These are phyloP conservation scores for Brachypalpus laphriformis DNA, from an alignment of 2,888 invertebrate genomes.

Conservation along the genomic window DNA sequence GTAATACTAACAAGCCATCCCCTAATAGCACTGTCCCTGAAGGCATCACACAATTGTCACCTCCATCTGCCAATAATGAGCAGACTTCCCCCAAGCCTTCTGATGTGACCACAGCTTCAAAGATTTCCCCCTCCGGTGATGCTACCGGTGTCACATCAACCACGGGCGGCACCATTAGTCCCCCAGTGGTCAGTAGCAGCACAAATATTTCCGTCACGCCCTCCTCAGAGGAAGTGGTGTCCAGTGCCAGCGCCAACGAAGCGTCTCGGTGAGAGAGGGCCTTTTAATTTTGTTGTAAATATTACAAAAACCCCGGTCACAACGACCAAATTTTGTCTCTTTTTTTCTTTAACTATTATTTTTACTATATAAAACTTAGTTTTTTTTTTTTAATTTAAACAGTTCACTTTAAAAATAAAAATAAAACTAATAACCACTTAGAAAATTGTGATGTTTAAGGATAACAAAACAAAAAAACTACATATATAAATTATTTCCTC, in stretches of 20 bases:
- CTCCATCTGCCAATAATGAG: constrained; percentile 74
- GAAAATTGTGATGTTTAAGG: constrained; percentile 63
- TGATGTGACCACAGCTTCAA: constrained; percentile 52
- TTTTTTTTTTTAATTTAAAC: constrained; percentile 47
- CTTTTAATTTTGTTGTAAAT: constrained; percentile 53
- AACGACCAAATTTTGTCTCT: background rate
- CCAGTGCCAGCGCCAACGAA: constrained; percentile 78
- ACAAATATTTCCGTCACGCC: constrained; percentile 77
- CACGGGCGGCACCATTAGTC: constrained; percentile 80
- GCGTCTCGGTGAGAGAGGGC: constrained; percentile 54
- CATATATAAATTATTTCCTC: constrained; percentile 31
- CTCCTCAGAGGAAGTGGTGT: constrained; percentile 78
- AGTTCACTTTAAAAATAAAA: constrained; percentile 15
- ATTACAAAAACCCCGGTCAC: constrained; percentile 9
- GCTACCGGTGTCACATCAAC: constrained; percentile 80
- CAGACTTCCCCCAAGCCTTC: constrained; percentile 68
- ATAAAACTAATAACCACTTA: constrained; percentile 36
- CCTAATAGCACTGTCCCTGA: constrained; percentile 65
- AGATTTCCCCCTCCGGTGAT: constrained; percentile 71
- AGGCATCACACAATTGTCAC: constrained; percentile 58
- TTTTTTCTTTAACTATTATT: constrained; percentile 22
- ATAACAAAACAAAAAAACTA: constrained; percentile 22
- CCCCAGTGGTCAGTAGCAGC: constrained; percentile 82
- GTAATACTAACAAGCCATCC: constrained; percentile 76
- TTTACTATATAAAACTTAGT: constrained; percentile 18